Conservation (phyloP, 2,113 vertebrate species). For the Toxotes jaculatrix region DNA sequence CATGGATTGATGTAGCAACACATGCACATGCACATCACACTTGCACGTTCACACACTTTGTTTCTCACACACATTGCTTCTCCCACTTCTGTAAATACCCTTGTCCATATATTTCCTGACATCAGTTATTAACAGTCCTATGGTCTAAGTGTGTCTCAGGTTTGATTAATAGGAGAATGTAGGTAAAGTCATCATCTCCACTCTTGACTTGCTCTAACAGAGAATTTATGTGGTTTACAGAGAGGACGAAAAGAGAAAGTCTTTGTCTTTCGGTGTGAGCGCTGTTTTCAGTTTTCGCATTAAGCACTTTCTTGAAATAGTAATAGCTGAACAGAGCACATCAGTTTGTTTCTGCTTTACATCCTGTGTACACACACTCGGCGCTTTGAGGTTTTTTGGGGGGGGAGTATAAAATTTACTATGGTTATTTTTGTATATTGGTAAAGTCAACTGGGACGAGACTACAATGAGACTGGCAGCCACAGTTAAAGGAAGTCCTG, state of each 20-base stretch:
- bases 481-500: neutral
- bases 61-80: neutral
- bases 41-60: neutral
- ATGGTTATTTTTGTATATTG: neutral
- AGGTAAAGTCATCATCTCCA: slow-evolving; percentile 9
- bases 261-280: neutral
- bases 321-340: neutral
- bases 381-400: neutral
- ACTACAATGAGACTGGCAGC: neutral
- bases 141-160: slow-evolving; percentile 4
- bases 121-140: neutral
- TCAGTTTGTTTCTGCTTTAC: neutral
- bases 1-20: neutral
- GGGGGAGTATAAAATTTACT: neutral
- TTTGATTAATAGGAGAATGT: too few species aligned
- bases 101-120: slow-evolving; percentile 5
- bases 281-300: neutral
- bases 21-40: neutral
- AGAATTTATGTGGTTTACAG: slow-evolving; percentile 7
- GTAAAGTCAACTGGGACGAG: neutral
- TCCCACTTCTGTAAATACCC: neutral
- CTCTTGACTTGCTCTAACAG: neutral
- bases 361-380: neutral
- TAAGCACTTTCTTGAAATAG: neutral
- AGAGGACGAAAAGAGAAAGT: neutral